phyloP scores from a whole-genome alignment of 2,113 vertebrate species.

The Protobothrops flavoviridis region DNA sequence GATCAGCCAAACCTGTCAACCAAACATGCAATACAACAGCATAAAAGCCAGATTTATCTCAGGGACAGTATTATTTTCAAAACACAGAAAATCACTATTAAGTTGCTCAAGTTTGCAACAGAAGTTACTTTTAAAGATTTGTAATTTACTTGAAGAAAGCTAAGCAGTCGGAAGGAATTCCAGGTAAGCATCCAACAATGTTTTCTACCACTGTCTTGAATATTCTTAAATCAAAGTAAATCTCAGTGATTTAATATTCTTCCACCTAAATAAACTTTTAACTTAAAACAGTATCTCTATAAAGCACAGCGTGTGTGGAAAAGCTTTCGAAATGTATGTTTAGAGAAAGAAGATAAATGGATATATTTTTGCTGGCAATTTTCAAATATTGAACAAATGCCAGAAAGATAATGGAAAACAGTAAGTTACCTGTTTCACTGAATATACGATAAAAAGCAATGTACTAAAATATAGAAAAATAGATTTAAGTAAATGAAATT shows the following conservation, averaged over 20 bases:
- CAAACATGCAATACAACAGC: neutral
- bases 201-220: neutral
- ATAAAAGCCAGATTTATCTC: neutral
- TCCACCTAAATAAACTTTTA: neutral
- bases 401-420: constrained; percentile 8
- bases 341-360: neutral
- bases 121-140: neutral
- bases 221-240: neutral
- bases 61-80: neutral
- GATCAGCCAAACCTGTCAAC: neutral
- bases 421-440: neutral
- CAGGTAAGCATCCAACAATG: neutral
- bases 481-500: neutral
- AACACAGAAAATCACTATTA: neutral
- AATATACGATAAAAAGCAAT: neutral
- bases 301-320: neutral
- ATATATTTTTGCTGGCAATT: neutral
- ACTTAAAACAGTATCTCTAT: neutral
- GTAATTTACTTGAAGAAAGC: neutral
- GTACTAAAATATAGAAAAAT: neutral
- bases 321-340: neutral
- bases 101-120: neutral
- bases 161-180: constrained; percentile 2
- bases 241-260: neutral
- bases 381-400: constrained; percentile 1